Base-by-base conservation (phyloP, 30 jellyfish, hydroid and myxozoan species). In the Chrysaora quinquecirrha region DNA sequence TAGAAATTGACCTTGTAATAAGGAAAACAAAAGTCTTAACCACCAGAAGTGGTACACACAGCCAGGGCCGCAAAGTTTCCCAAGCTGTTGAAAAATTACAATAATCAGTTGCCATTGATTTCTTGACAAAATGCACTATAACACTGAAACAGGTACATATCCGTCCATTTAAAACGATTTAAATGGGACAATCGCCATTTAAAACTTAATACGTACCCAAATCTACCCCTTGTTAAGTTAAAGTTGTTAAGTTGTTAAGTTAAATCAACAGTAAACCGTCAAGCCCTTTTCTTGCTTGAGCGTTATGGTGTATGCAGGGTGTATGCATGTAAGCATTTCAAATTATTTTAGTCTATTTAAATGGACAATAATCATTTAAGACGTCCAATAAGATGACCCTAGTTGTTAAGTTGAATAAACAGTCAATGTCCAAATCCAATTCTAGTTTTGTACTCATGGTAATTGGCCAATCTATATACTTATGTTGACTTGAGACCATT, bases 51-150 rank as follows among this genome's bases (percentile, higher is more conserved):
- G 83, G 83, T 71, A 35, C 83, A 35, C 83, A 49, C 34, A 71
- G 83, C 64, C 83, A 71, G 83, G 83, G 83, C 83, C 68, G 46
- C 83, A 71, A 34, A 71, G 83, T 71, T 71, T 71, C 83, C 83
- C 83, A 23, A 34, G 38, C 64, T 71, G 69, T 33, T 71, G 83
- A 35, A 71, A 68, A 71, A 46, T 19, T 71, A 34, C 83, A 71
- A 71, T 46, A 71, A 69, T 71, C 69, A 71, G 64, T 21, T 67
- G 61, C 80, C 64, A 71, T 71, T 71, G 83, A 71, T 35, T 71
- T 71, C 64, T 48, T 43, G 68, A 35, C 62, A 1, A 38, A 71
- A 71, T 71, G 43, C 83, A 20, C 29, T 30, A 71, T 34, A 71
- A 71, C 68, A 46, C 16, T 21, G 83, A 43, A 46, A 46, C 46